phyloP scores from a whole-genome alignment of 2,113 vertebrate species.

The Grammomys surdaster region DNA sequence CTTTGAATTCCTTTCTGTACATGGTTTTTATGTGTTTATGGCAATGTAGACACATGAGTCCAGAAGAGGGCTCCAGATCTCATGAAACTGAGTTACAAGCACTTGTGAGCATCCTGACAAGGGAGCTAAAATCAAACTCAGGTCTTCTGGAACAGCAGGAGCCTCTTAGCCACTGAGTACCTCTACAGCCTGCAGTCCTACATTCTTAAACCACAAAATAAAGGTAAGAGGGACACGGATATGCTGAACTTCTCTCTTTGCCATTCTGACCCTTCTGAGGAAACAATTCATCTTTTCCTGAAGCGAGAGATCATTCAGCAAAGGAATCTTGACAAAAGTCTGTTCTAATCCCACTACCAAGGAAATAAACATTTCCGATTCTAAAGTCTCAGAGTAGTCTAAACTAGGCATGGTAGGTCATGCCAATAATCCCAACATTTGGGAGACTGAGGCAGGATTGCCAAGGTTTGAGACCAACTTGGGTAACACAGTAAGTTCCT shows the following conservation, averaged over 20 bases:
- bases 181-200: background rate
- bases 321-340: background rate
- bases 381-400: conserved; percentile 32
- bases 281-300: background rate
- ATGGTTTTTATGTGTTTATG: background rate
- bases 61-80: background rate
- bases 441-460: background rate
- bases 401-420: background rate
- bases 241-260: background rate
- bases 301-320: background rate
- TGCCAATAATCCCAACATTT: background rate
- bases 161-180: background rate
- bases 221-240: background rate
- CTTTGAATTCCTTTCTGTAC: background rate
- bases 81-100: background rate
- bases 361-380: conserved; percentile 21
- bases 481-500: background rate
- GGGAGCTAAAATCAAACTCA: background rate
- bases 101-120: background rate
- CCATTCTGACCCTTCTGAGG: background rate
- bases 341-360: conserved; percentile 21
- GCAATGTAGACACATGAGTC: background rate
- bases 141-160: background rate
- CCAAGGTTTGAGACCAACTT: background rate
- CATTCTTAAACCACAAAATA: conserved; percentile 49